phyloP scores from a whole-genome alignment of 1,140 invertebrate genomes.

The Adelges cooleyi region DNA sequence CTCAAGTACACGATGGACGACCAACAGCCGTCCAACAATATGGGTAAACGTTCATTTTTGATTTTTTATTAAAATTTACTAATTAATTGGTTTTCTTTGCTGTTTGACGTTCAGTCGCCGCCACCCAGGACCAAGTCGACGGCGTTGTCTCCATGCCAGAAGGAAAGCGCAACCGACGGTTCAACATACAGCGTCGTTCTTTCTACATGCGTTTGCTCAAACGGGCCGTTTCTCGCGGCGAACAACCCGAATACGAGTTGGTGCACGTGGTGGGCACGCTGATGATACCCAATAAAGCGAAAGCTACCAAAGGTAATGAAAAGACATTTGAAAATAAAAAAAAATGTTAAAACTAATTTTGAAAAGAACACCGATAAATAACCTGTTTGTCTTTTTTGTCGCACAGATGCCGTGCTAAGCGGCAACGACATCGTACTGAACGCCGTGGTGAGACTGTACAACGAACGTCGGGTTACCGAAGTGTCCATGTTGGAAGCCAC shows the following conservation, averaged over 20 bases:
- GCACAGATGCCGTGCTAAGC: slow-evolving; percentile 30
- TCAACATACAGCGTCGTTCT: slow-evolving; percentile 28
- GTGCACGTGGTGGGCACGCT: slow-evolving; percentile 47
- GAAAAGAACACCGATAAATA: neutral
- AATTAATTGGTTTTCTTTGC: neutral
- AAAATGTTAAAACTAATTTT: neutral
- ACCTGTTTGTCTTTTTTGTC: neutral
- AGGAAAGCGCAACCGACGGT: slow-evolving; percentile 33
- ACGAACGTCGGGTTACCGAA: slow-evolving; percentile 54
- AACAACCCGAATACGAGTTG: slow-evolving; percentile 52
- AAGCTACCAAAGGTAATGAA: slow-evolving; percentile 3
- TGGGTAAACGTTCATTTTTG: neutral
- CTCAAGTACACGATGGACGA: neutral
- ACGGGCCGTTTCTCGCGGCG: slow-evolving; percentile 49
- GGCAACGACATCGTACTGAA: slow-evolving; percentile 51
- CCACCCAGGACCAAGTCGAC: too few relatives aligned
- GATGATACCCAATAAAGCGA: slow-evolving; percentile 33
- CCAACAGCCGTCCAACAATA: neutral
- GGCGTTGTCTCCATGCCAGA: neutral
- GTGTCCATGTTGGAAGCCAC: slow-evolving; percentile 57
- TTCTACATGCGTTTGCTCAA: slow-evolving; percentile 52
- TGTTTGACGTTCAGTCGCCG: neutral
- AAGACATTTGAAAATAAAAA: neutral
- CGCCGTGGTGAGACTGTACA: slow-evolving; percentile 50
- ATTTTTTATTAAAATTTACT: neutral